phyloP scores from a whole-genome alignment of 2,797 vertebrate species.

The Oreochromis mossambicus region DNA sequence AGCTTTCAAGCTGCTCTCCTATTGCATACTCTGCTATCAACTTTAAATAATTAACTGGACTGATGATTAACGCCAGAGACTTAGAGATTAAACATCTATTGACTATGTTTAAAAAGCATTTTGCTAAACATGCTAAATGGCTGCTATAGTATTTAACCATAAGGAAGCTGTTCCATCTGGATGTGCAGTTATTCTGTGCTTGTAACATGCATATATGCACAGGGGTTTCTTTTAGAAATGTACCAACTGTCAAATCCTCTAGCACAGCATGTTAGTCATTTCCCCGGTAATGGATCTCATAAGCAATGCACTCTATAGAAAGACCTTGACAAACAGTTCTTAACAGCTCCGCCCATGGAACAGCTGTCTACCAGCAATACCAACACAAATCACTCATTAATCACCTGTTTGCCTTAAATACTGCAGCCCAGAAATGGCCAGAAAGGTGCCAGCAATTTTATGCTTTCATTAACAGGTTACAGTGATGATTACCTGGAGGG shows the following conservation, averaged over 20 bases:
- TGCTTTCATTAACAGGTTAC: constrained; percentile 53
- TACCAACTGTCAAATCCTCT: not conserved
- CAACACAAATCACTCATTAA: constrained; percentile 66
- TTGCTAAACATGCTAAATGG: not conserved
- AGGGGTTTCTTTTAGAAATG: not conserved
- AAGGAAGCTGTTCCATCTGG: not conserved
- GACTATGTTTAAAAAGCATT: not conserved
- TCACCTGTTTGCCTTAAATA: constrained; percentile 65
- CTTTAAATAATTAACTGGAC: not conserved
- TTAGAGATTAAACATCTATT: not conserved
- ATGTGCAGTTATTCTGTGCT: not conserved
- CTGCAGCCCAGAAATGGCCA: constrained; percentile 24
- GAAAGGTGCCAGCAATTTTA: constrained; percentile 50
- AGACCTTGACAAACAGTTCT: constrained; percentile 46
- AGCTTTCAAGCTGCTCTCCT: not conserved
- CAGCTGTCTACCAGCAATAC: constrained; percentile 60
- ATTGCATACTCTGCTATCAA: not conserved
- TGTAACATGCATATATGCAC: not conserved
- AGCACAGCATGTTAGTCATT: not conserved
- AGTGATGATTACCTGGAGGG: constrained; percentile 51
- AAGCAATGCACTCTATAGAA: not conserved
- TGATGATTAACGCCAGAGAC: not conserved
- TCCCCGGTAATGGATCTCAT: not conserved
- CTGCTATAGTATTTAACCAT: not conserved
- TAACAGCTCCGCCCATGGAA: constrained; percentile 38